Conservation (phyloP, 2,888 invertebrate species). For the Netelia fuscicornis region DNA sequence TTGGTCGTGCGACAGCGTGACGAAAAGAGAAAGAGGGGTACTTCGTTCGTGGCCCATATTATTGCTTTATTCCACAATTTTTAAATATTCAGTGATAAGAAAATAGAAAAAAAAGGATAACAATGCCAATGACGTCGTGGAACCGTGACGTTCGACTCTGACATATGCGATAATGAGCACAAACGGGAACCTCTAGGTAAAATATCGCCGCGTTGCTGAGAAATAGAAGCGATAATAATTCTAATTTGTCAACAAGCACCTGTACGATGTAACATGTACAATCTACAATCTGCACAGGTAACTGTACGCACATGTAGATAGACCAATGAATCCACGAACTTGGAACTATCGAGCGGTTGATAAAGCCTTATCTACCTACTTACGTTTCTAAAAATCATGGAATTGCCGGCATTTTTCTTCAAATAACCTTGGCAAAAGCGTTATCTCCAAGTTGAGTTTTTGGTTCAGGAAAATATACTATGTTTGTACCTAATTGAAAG, state of each 20-base stretch:
- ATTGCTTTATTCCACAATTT: constrained; percentile 24
- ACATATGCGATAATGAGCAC: constrained; percentile 24
- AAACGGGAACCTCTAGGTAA: neutral
- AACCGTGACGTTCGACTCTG: constrained; percentile 1
- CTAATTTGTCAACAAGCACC: constrained; percentile 6
- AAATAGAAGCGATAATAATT: constrained; percentile 16
- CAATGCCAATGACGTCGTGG: neutral
- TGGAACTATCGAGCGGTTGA: neutral
- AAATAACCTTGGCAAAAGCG: too few species aligned
- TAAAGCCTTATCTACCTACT: neutral
- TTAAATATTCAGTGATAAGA: neutral
- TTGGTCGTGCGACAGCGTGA: constrained; percentile 18
- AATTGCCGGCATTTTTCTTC: too few species aligned
- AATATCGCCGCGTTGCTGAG: neutral
- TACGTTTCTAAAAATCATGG: neutral
- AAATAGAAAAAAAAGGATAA: constrained; percentile 7
- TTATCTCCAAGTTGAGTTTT: too few species aligned
- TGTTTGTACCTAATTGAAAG: too few species aligned
- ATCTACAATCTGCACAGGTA: neutral
- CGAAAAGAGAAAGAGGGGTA: constrained; percentile 35
- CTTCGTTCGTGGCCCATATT: neutral
- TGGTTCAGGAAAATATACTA: too few species aligned
- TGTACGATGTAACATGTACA: neutral
- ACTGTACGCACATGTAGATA: neutral
- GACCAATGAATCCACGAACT: neutral